A percentile compares a stretch with the other conserved stretches of the same genome.
Conservation (phyloP, 1,140 invertebrate species). For the Calephelis virginiensis region DNA sequence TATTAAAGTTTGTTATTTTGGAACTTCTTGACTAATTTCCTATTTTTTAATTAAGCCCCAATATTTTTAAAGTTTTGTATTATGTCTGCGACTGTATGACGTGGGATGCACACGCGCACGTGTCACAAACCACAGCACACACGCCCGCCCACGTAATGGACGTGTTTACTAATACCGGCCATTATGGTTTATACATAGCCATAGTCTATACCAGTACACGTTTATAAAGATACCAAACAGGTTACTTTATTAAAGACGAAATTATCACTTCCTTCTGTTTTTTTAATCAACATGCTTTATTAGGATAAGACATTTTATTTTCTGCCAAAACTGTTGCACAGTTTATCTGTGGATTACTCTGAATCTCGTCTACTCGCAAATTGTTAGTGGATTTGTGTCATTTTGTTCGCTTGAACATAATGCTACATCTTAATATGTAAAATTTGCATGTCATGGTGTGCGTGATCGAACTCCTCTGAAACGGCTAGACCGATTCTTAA, state of each 20-base stretch:
- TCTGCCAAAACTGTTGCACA: too few species aligned
- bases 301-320: too few species aligned
- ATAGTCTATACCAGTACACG: background rate
- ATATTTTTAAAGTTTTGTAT: background rate
- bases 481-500: too few species aligned
- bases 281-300: background rate
- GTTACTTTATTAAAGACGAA: background rate
- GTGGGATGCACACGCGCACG: conserved; percentile 10
- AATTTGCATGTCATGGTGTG: too few species aligned
- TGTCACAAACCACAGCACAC: conserved; percentile 5
- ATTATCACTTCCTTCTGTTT: background rate
- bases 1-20: too few species aligned
- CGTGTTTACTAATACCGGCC: conserved; percentile 11
- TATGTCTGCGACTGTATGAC: background rate
- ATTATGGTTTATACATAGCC: background rate
- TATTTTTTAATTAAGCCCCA: too few species aligned
- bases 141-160: conserved; percentile 23
- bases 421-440: too few species aligned
- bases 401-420: too few species aligned
- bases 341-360: too few species aligned
- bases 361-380: too few species aligned
- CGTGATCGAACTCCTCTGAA: too few species aligned
- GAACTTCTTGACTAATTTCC: background rate
- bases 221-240: background rate
- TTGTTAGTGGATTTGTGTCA: too few species aligned